Conservation (phyloP, 23 tunicate species). For the Halocynthia aurantium region DNA sequence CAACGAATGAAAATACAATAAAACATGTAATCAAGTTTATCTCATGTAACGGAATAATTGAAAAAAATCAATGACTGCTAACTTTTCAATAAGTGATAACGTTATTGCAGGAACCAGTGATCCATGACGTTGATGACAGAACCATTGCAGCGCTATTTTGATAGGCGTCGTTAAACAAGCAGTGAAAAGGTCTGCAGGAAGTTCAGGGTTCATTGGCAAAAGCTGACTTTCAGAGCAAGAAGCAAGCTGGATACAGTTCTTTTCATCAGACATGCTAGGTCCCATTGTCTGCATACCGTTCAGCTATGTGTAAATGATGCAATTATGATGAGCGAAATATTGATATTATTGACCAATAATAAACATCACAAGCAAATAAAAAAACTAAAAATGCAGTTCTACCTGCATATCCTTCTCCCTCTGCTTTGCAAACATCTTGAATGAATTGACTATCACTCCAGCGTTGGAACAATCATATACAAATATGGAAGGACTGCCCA, state of each 20-base stretch:
- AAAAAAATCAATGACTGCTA: neutral
- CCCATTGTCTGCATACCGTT: constrained; percentile 37
- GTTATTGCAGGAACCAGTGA: constrained; percentile 64
- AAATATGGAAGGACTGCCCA: constrained; percentile 84
- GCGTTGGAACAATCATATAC: constrained; percentile 90
- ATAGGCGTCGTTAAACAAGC: constrained; percentile 92
- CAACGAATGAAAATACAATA: neutral
- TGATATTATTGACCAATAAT: neutral
- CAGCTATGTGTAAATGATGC: constrained; percentile 13
- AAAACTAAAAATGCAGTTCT: neutral
- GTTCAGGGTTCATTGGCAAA: constrained; percentile 91
- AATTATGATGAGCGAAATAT: neutral
- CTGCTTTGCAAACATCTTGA: constrained; percentile 57
- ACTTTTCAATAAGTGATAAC: constrained; percentile 81
- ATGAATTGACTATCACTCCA: constrained; percentile 69
- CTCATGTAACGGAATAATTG: neutral
- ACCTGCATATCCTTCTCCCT: constrained; percentile 79
- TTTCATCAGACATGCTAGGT: constrained; percentile 48
- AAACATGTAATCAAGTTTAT: neutral
- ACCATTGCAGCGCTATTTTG: constrained; percentile 97
- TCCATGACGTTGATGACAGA: constrained; percentile 71
- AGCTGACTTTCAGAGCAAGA: constrained; percentile 81
- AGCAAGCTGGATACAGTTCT: constrained; percentile 86
- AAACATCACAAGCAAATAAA: neutral
- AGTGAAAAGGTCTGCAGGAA: constrained; percentile 94